Evolutionary conservation across 2,888 invertebrate genomes (phyloP), one percentile per base, ranked within the genome.

Genomic region (Blastobasis adustella): DNA sequence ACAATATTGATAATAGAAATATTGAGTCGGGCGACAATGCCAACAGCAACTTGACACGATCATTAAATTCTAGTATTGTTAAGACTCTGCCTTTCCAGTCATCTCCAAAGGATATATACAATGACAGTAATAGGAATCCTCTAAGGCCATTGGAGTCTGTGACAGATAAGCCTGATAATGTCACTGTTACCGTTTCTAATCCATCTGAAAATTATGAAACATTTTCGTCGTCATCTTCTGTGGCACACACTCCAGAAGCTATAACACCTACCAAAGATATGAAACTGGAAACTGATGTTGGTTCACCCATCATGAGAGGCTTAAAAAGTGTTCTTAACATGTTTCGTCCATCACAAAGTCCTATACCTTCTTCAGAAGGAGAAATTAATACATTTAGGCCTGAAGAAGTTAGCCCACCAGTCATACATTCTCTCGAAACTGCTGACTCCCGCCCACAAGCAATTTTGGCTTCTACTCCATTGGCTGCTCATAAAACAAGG

Each of bases 311-410:
- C 37, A 75, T 88, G 72, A 63, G 88, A 51, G 87, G 88, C 0
- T 62, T 88, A 0, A 87, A 87, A 59, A 81, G 76, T 65, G 85
- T 88, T 5, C 62, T 88, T 0, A 88, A 76, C 53, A 86, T 88
- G 76, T 88, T 88, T 58, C 69, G 84, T 40, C 69, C 86, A 36
- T 86, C 87, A 4, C 84, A 87, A 54, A 87, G 86, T 54, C 86
- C 87, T 4, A 76, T 83, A 60, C 74, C 79, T 48, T 61, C 71
- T 6, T 47, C 56, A 42, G 80, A 79, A 10, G 58, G 50, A 51
- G 66, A 65, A 10, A 54, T 55, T 41, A 50, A 46, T 46, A 7
- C 37, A 4, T 5, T 36, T 7, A 58, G 56, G 44, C 54, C 45
- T 37, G 59, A 62, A 45, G 52, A 51, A 10, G 50, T 60, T 6